Conservation (phyloP, 2,113 vertebrate genomes). For the Phrynosoma blainvillii region DNA sequence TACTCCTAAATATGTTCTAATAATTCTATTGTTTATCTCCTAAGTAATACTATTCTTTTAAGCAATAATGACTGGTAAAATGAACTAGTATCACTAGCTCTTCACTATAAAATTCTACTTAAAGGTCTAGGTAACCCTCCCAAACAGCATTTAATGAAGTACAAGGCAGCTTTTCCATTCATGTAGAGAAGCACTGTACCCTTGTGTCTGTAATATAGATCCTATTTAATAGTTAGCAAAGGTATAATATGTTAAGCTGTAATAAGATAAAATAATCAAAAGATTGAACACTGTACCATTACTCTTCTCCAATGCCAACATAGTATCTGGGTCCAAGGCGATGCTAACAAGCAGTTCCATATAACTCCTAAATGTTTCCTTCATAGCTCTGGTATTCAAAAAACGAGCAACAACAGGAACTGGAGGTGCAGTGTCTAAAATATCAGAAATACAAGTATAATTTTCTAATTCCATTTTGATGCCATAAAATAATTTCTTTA, state of each 20-base stretch:
- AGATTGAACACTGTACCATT: slow-evolving; percentile 83
- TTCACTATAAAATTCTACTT: background rate
- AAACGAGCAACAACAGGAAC: slow-evolving; percentile 87
- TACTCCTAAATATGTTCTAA: too few species aligned
- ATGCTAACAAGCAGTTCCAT: slow-evolving; percentile 94
- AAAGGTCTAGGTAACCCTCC: background rate
- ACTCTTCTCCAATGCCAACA: slow-evolving; percentile 90
- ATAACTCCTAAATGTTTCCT: slow-evolving; percentile 96
- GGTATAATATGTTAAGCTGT: slow-evolving; percentile 5
- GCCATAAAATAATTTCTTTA: background rate
- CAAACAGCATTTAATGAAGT: background rate
- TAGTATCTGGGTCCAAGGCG: slow-evolving; percentile 89
- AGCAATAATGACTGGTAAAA: too few species aligned
- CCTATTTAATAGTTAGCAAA: background rate
- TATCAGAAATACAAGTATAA: slow-evolving; percentile 24
- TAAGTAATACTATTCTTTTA: too few species aligned
- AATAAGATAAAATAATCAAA: slow-evolving; percentile 8
- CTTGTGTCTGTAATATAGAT: background rate
- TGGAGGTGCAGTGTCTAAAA: slow-evolving; percentile 85
- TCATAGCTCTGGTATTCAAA: slow-evolving; percentile 96
- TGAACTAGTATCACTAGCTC: too few species aligned
- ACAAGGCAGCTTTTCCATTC: background rate
- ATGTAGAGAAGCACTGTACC: background rate
- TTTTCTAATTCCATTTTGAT: background rate
- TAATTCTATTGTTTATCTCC: too few species aligned